Conservation (phyloP, 1,140 invertebrate genomes). For the Episyrphus balteatus region DNA sequence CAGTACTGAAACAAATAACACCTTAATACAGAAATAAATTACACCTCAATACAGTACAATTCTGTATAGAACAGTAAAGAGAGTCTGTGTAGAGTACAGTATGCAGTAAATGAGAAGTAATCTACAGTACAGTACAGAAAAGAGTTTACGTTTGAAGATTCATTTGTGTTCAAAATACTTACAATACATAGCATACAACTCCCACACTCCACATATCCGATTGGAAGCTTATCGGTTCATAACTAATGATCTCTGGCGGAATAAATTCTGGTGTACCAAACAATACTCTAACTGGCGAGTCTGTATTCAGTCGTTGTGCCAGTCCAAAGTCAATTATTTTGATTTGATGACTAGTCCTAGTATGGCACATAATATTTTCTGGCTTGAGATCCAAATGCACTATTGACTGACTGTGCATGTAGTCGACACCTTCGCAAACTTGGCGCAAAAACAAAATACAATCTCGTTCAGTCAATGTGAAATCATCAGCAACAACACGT, state of each 20-base stretch:
- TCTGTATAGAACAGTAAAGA: too few relatives aligned
- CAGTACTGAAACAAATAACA: too few relatives aligned
- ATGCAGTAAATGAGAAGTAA: too few relatives aligned
- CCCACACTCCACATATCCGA: slow-evolving; percentile 91
- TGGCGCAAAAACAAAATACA: slow-evolving; percentile 85
- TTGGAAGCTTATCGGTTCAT: slow-evolving; percentile 71
- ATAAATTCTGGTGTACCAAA: slow-evolving; percentile 93
- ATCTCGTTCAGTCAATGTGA: slow-evolving; percentile 80
- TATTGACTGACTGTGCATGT: slow-evolving; percentile 76
- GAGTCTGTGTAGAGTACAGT: too few relatives aligned
- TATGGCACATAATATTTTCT: slow-evolving; percentile 86
- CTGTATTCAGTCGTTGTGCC: slow-evolving; percentile 62
- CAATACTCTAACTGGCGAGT: slow-evolving; percentile 60
- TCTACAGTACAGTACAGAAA: too few relatives aligned
- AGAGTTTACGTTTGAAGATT: too few relatives aligned
- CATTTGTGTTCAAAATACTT: slow-evolving; percentile 39
- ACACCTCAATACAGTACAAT: too few relatives aligned
- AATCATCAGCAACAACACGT: slow-evolving; percentile 81
- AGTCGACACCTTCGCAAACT: slow-evolving; percentile 81
- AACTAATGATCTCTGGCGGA: slow-evolving; percentile 86
- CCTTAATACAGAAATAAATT: too few relatives aligned
- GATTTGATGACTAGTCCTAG: slow-evolving; percentile 58
- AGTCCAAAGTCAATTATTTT: slow-evolving; percentile 90
- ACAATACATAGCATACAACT: slow-evolving; percentile 89
- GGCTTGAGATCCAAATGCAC: slow-evolving; percentile 89